Base-by-base conservation (phyloP, 2,797 vertebrate genomes). In the Cynopterus sphinx region DNA sequence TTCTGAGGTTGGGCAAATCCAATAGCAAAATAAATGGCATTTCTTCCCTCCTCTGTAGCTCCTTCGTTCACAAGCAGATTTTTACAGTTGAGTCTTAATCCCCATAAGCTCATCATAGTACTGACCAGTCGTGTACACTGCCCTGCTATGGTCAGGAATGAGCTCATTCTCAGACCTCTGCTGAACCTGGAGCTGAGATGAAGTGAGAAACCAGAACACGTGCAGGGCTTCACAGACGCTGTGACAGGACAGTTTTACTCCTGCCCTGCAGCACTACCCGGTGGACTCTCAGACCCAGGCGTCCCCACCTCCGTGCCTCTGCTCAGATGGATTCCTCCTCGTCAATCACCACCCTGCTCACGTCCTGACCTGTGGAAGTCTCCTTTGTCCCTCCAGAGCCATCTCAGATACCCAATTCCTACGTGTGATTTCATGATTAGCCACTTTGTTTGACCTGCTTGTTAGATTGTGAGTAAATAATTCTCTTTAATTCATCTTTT, bases 261-360 rank as follows among this genome's bases (percentile, higher is more conserved):
- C 73, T 3, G 21, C 39, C 6, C 9, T 10, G 3, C 1, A 11
- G 24, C 12, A 1, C 8, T 19, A 5, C 15, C 2, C 0, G 6
- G 15, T 24, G 5, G 15, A 5, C 41, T 28, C 12, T 9, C 3
- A 17, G 12, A 19, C 24, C 6, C 24, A 26, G 53, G 6, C 2
- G 8, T 15, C 3, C 63, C 63, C n/a, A 8, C 15, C 21, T 33
- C 46, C 0, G 2, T 2, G 2, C 41, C 73, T 79, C 51, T 46
- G 16, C 43, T 7, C 21, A 33, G 1, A 43, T 3, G 0, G 0
- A 26, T 21, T 43, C 22, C 46, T 90, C 31, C 26, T 16, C 6
- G 0, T 26, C 46, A 15, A 28, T 6, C 11, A 5, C 5, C 24
- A 5, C 6, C 24, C 9, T n/a, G 9, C 17, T 2, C 43, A 4